Evolutionary conservation across 2,797 vertebrate species (phyloP).

Genomic region (Apogon hyalosoma): DNA sequence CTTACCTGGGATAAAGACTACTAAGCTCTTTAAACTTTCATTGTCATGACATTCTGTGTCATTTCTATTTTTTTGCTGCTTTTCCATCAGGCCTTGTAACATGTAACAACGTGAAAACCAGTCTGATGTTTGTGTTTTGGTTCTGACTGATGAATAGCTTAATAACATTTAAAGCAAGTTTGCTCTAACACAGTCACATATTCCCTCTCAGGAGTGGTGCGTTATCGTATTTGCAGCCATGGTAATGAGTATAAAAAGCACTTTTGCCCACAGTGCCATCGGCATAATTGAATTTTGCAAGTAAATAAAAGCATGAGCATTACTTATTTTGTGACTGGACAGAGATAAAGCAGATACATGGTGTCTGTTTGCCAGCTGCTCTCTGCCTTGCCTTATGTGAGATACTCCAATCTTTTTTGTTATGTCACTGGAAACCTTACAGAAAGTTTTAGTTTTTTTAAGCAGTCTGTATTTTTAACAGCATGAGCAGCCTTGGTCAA

Average conservation of each 20-base stretch:
- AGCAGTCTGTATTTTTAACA: slow-evolving; percentile 14
- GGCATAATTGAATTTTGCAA: slow-evolving; percentile 73
- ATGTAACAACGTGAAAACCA: slow-evolving; percentile 51
- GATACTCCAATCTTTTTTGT: slow-evolving; percentile 11
- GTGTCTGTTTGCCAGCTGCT: slow-evolving; percentile 47
- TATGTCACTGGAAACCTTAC: slow-evolving; percentile 1
- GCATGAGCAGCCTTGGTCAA: slow-evolving; percentile 2
- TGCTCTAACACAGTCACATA: slow-evolving; percentile 64
- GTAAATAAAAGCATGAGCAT: slow-evolving; percentile 78
- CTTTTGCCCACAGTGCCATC: slow-evolving; percentile 66
- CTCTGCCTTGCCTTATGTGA: slow-evolving; percentile 12
- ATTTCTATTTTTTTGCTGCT: slow-evolving; percentile 34
- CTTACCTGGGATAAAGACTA: too few species aligned
- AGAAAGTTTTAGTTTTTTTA: slow-evolving; percentile 13
- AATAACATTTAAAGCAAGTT: slow-evolving; percentile 72
- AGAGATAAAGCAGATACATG: slow-evolving; percentile 63
- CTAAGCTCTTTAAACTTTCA: neutral
- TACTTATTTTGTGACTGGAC: slow-evolving; percentile 61
- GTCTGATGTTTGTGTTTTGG: slow-evolving; percentile 41
- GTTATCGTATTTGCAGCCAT: slow-evolving; percentile 77
- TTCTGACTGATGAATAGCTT: slow-evolving; percentile 73
- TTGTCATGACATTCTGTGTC: neutral
- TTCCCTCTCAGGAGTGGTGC: slow-evolving; percentile 70
- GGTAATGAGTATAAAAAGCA: slow-evolving; percentile 80
- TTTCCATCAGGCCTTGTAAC: slow-evolving; percentile 40